Conservation (phyloP, 2,113 vertebrate species). For the Tapirus terrestris region DNA sequence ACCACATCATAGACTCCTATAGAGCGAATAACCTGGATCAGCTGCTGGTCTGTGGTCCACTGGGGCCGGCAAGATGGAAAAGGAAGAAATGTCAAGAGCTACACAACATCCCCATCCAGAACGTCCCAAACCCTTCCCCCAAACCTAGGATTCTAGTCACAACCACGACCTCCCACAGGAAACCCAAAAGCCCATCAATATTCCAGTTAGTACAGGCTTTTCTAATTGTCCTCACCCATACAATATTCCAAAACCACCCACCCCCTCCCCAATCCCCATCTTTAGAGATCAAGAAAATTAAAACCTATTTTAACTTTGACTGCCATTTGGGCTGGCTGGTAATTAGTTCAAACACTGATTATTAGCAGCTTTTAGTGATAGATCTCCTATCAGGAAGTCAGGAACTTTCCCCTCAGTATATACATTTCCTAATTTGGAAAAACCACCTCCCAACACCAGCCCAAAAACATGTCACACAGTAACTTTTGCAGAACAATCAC, state of each 20-base stretch:
- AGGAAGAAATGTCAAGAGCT: slow-evolving; percentile 73
- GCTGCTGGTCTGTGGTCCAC: slow-evolving; percentile 97
- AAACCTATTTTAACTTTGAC: slow-evolving; percentile 29
- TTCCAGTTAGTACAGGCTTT: slow-evolving; percentile 47
- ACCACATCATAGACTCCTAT: slow-evolving; percentile 93
- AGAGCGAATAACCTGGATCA: slow-evolving; percentile 89
- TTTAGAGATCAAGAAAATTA: neutral
- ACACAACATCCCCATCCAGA: neutral
- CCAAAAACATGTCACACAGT: neutral
- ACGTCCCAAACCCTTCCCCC: slow-evolving; percentile 9
- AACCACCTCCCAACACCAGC: neutral
- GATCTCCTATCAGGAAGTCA: neutral
- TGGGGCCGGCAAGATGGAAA: slow-evolving; percentile 80
- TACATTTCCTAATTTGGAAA: neutral
- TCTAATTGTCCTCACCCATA: neutral
- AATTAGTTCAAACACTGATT: slow-evolving; percentile 40
- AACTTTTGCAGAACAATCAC: slow-evolving; percentile 43
- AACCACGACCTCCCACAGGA: slow-evolving; percentile 21
- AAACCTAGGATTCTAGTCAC: slow-evolving; percentile 46
- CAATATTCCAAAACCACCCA: neutral
- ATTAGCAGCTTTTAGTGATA: neutral
- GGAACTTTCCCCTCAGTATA: neutral
- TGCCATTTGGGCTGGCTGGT: slow-evolving; percentile 21
- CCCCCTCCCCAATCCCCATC: neutral
- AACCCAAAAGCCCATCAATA: slow-evolving; percentile 20